Conservation (phyloP, 2,113 vertebrate genomes). For the Nannospalax galili region DNA sequence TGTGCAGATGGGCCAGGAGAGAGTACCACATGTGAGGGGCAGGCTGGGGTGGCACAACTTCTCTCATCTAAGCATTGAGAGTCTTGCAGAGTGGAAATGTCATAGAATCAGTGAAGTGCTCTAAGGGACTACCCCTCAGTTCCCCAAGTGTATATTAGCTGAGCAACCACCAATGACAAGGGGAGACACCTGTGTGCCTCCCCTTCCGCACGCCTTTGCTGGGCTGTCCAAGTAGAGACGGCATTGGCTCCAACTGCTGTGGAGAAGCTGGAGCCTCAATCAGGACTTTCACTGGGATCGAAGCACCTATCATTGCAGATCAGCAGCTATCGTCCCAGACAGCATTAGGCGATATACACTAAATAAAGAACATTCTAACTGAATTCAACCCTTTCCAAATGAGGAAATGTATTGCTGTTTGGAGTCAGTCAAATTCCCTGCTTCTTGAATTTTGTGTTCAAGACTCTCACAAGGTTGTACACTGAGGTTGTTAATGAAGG, state of each 20-base stretch:
- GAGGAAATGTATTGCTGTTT: neutral
- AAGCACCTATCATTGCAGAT: neutral
- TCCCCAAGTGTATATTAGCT: slow-evolving; percentile 1
- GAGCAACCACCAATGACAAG: neutral
- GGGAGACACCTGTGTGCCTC: neutral
- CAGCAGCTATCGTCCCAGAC: too few species aligned
- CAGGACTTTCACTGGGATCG: neutral
- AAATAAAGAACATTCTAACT: neutral
- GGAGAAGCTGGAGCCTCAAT: neutral
- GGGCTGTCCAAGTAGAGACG: accelerated
- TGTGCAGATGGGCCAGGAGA: neutral
- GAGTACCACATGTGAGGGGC: neutral
- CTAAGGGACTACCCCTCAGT: slow-evolving; percentile 17
- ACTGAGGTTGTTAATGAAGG: neutral
- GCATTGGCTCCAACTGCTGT: neutral
- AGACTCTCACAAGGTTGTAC: neutral
- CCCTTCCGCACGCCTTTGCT: neutral
- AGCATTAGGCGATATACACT: accelerated
- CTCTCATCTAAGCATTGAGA: neutral
- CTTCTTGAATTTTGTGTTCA: neutral
- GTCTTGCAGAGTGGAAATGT: neutral
- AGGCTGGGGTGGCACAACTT: neutral
- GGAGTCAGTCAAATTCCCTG: neutral
- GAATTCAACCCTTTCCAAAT: neutral
- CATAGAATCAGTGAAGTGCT: neutral